phyloP scores from a whole-genome alignment of 1,140 invertebrate species.

The Armadillidium nasatum region DNA sequence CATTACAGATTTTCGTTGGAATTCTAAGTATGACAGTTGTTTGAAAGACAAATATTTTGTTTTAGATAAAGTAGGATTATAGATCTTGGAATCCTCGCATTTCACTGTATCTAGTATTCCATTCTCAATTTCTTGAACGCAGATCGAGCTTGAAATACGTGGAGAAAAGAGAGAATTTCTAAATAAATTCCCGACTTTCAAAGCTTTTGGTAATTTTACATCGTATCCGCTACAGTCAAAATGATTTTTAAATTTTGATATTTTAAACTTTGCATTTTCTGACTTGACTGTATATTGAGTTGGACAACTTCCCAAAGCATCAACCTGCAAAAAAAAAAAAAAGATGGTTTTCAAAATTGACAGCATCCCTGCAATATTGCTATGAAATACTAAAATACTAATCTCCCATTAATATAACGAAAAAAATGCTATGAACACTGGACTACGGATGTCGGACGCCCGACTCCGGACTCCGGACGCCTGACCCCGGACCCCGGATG shows the following conservation, averaged over 20 bases:
- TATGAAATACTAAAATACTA: no score
- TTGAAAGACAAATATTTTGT: no score
- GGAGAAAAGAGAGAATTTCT: background rate
- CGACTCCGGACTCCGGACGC: no score
- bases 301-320: background rate
- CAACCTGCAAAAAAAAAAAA: background rate
- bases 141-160: background rate
- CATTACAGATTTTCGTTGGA: no score
- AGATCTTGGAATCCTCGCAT: background rate
- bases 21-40: no score
- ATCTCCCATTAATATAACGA: no score
- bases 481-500: no score
- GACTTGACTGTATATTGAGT: background rate
- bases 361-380: no score
- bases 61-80: no score
- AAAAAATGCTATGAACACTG: no score
- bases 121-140: background rate
- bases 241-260: conserved; percentile 2
- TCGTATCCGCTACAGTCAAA: background rate
- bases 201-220: background rate
- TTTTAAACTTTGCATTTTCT: background rate
- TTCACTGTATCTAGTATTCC: background rate
- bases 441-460: no score
- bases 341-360: background rate
- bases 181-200: background rate